Conservation (phyloP, 1,140 invertebrate species). For the Tribolium castaneum region DNA sequence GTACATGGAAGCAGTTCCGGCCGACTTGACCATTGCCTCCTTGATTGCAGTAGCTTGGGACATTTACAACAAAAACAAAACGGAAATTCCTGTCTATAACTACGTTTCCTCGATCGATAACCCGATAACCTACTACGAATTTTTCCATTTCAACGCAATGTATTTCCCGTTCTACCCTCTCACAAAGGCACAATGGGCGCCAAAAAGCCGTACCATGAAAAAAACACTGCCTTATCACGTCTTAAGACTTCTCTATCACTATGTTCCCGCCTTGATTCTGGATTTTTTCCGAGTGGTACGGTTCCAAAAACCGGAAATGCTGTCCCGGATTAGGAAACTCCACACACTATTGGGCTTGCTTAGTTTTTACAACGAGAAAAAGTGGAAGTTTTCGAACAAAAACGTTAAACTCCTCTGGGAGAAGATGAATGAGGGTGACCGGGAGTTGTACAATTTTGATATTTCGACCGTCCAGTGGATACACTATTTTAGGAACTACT, state of each 20-base stretch:
- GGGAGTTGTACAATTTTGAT: background rate
- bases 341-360: background rate
- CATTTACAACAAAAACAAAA: slow-evolving; percentile 64
- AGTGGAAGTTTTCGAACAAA: background rate
- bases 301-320: background rate
- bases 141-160: slow-evolving; percentile 65
- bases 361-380: background rate
- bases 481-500: background rate
- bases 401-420: background rate
- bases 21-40: slow-evolving; percentile 83
- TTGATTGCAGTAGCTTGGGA: slow-evolving; percentile 79
- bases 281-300: background rate
- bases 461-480: background rate
- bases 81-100: slow-evolving; percentile 73
- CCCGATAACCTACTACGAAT: slow-evolving; percentile 75
- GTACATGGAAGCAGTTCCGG: slow-evolving; percentile 84
- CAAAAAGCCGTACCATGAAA: slow-evolving; percentile 66
- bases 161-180: slow-evolving; percentile 67
- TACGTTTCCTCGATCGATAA: slow-evolving; percentile 76
- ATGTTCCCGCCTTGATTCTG: background rate
- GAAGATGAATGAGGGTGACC: background rate
- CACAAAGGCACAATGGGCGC: slow-evolving; percentile 69
- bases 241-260: background rate
- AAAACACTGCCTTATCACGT: background rate
- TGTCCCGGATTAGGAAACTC: background rate